Conservation (phyloP, 2,888 invertebrate genomes). For the Harpagoxenus sublaevis region DNA sequence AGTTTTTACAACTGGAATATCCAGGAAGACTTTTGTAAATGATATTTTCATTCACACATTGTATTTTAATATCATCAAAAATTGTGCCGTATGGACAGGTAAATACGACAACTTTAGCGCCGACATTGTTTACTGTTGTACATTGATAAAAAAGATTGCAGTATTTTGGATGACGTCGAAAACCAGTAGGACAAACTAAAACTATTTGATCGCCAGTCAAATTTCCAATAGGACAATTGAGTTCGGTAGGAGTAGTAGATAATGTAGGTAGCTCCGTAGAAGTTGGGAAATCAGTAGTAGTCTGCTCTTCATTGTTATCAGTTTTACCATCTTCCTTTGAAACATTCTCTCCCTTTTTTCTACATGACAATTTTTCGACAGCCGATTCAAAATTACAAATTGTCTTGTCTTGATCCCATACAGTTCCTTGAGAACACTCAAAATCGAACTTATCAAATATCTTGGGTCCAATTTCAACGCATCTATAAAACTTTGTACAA, state of each 20-base stretch:
- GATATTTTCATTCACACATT: slow-evolving; percentile 87
- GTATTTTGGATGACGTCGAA: slow-evolving; percentile 87
- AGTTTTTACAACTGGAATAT: not conserved
- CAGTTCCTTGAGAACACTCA: no score
- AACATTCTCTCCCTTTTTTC: no score
- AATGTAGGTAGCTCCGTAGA: not conserved
- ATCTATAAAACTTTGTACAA: no score
- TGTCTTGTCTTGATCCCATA: no score
- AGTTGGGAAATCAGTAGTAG: not conserved
- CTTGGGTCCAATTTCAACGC: no score
- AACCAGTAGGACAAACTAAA: slow-evolving; percentile 93
- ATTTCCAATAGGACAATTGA: slow-evolving; percentile 75
- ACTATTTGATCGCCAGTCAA: slow-evolving; percentile 90
- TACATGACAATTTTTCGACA: no score
- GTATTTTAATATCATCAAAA: slow-evolving; percentile 90
- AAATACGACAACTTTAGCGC: slow-evolving; percentile 90
- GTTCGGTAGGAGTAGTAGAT: slow-evolving; percentile 12
- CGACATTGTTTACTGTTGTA: slow-evolving; percentile 89
- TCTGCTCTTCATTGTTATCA: no score
- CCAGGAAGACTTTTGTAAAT: not conserved
- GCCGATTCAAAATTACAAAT: no score
- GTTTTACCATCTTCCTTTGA: no score
- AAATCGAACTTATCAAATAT: no score
- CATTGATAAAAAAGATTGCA: slow-evolving; percentile 94
- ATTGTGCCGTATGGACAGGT: slow-evolving; percentile 92